phyloP scores from a whole-genome alignment of 2,113 vertebrate species.

The Glaucidium brasilianum region DNA sequence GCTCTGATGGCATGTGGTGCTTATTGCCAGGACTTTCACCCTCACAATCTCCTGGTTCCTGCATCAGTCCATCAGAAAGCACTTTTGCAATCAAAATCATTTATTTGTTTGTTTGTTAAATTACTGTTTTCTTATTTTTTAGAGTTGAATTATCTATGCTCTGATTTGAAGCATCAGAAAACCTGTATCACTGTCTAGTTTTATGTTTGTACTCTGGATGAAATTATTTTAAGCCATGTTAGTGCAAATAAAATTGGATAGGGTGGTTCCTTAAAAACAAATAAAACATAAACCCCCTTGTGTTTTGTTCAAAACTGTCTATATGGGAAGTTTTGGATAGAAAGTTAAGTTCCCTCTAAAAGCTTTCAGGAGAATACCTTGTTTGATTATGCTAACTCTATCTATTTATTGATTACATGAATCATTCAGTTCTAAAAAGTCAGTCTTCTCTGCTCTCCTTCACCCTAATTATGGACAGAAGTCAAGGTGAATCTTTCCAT shows the following conservation, averaged over 20 bases:
- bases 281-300: neutral
- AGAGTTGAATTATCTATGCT: neutral
- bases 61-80: neutral
- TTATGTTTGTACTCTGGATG: neutral
- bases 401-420: constrained; percentile 23
- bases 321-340: neutral
- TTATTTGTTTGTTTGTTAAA: neutral
- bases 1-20: neutral
- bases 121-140: neutral
- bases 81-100: neutral
- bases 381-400: neutral
- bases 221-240: neutral
- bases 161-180: neutral
- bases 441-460: neutral
- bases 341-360: neutral
- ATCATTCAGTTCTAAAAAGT: constrained; percentile 10
- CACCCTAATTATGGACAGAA: neutral
- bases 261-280: neutral
- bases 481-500: constrained; percentile 34
- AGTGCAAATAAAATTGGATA: neutral
- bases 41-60: neutral
- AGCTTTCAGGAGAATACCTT: neutral
- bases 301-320: neutral
- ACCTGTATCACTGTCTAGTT: neutral
- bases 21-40: neutral